Conservation (phyloP, 1,140 invertebrate species). For the Protaetia brevitarsis region DNA sequence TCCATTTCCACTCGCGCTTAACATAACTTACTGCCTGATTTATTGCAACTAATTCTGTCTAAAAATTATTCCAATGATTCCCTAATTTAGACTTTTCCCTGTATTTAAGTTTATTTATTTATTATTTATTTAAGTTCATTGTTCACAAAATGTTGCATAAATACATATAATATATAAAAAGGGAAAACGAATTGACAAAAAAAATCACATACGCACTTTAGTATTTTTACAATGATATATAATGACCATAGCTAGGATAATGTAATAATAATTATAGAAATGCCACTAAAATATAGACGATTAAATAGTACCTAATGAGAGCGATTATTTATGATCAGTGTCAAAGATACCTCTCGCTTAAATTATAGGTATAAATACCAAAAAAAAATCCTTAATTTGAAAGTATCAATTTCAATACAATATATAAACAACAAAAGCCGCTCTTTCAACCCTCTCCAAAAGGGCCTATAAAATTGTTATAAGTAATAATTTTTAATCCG, state of each 20-base stretch:
- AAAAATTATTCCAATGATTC: too few relatives aligned
- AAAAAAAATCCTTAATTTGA: background rate
- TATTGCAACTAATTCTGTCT: too few relatives aligned
- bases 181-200: slow-evolving; percentile 2
- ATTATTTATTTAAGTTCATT: background rate
- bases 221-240: background rate
- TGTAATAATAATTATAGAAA: background rate
- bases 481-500: too few relatives aligned
- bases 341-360: background rate
- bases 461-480: too few relatives aligned
- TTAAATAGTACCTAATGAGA: background rate
- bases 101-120: too few relatives aligned
- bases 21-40: too few relatives aligned
- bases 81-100: too few relatives aligned
- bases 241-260: background rate
- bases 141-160: slow-evolving; percentile 1
- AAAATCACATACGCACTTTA: slow-evolving; percentile 5
- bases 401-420: too few relatives aligned
- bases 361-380: slow-evolving; percentile 6
- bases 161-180: slow-evolving; percentile 13
- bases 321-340: background rate
- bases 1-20: too few relatives aligned
- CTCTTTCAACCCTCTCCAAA: too few relatives aligned
- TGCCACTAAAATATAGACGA: slow-evolving; percentile 1
- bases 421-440: too few relatives aligned